Evolutionary conservation across 2,113 vertebrate species (phyloP), one percentile per base, ranked within the genome.

Genomic region (Neomonachus schauinslandi): DNA sequence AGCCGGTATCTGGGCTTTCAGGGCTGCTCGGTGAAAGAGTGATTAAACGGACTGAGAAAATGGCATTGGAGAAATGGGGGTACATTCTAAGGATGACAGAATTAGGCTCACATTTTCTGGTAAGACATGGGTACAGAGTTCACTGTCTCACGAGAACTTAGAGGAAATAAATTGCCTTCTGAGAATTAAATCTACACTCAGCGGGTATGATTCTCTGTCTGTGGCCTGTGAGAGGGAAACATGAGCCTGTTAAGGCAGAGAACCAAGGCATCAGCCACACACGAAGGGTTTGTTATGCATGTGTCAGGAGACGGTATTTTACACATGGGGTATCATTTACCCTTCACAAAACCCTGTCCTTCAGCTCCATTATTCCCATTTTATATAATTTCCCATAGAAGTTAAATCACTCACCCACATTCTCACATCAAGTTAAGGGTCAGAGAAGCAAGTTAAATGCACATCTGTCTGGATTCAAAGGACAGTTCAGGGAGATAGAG

Each of bases 211-310:
- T 46, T 74, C 69, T 90, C 51, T 57, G 55, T 46, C 19, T 36
- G n/a, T 24, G 53, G 39, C 46, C 57, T 53, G 26, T 33, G 24
- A 39, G 39, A 59, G 46, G 13, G 59, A 93, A 81, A 51, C 39
- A 7, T 7, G 36, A 55, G 18, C 22, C 33, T 67, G 33, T 19
- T n/a, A 81, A 42, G 3, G 42, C 8, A 6, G 31, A 12, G 12
- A 46, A 19, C 2, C 1, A n/a, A 65, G 49, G 16, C 4, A 2
- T 0, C 11, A 26, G 22, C 21, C 18, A 5, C 2, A 8, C 10
- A n/a, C 11, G 1, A 31, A 69, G 6, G 14, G 2, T 36, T 5
- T 36, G 31, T 71, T 26, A 5, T 1, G 13, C 24, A 18, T 24
- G 39, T 61, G 4, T 26, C 26, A 63, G 33, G 61, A 72, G 42